Percentiles rank a stretch among this genome's conserved stretches.
These are phyloP conservation scores for Zaprionus bogoriensis DNA, from an alignment of 2,888 invertebrate species.

Conservation along the genomic window DNA sequence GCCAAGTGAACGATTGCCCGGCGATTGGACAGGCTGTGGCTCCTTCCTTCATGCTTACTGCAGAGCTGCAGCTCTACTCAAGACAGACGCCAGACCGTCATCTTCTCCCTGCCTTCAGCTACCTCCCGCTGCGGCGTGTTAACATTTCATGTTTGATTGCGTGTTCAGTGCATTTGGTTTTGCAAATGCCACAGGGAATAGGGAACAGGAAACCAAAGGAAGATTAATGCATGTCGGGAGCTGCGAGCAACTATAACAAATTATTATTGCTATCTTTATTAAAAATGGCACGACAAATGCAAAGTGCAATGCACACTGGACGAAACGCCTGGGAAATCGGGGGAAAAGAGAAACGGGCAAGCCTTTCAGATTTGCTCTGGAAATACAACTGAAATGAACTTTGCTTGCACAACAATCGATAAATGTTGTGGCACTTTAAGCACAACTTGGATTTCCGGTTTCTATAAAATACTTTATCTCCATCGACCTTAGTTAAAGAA, in stretches of 20 bases:
- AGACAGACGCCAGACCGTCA: too few species aligned
- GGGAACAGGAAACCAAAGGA: not conserved
- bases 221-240: slow-evolving; percentile 31
- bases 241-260: slow-evolving; percentile 22
- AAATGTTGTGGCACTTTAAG: too few species aligned
- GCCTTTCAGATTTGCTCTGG: too few species aligned
- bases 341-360: too few species aligned
- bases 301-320: slow-evolving; percentile 2
- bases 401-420: too few species aligned
- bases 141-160: slow-evolving; percentile 57
- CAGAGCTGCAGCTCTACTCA: not conserved
- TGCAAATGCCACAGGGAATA: slow-evolving; percentile 27
- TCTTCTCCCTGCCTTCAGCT: not conserved
- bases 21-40: slow-evolving; percentile 34
- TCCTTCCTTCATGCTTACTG: not conserved
- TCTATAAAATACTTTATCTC: too few species aligned
- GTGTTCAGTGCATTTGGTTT: slow-evolving; percentile 46
- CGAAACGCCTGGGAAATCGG: not conserved
- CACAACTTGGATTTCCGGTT: too few species aligned
- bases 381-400: too few species aligned
- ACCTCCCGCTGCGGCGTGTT: slow-evolving; percentile 31
- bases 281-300: slow-evolving; percentile 2
- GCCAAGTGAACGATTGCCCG: slow-evolving; percentile 46
- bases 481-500: too few species aligned
- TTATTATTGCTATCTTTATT: slow-evolving; percentile 25